Base-by-base conservation (phyloP, 2,888 invertebrate species). In the Troilus luridus region DNA sequence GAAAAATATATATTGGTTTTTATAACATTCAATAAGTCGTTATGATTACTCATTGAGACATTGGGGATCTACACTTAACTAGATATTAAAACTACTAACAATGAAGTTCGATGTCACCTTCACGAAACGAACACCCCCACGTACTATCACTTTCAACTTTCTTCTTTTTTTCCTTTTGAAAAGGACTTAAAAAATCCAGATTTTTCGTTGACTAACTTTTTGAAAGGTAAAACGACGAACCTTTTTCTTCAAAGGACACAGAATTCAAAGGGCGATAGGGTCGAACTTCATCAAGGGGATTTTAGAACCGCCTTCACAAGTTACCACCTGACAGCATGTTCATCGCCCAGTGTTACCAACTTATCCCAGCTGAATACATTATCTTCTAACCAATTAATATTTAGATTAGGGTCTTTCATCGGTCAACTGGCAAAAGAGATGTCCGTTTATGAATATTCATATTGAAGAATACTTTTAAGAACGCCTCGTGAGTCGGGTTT, bases 391-490 rank as follows among this genome's bases (percentile, higher is more conserved):
- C 72, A 41, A 77, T 77, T 77, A 77, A 77, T 77, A 77, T 77
- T 77, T 27, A 77, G 72, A 77, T 77, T 77, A 77, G 41, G 72
- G 17, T 41, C 27, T 77, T 77, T 77, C 72, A 41, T 41, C 72
- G 72, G 72, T 77, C 72, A 77, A 41, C 72, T 41, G 72, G 72
- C 72, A 77, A 77, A 77, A 67, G 41, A 77, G 72, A 77, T 77
- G 27, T 27, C 8, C 72, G 17, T 77, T 24, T 19, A 77, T 77
- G 72, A 77, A 77, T 77, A 77, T 77, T 77, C 72, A 77, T 77
- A 77, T 77, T 77, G 19, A 77, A 41, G 72, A 77, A 77, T 77
- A 77, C 17, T 41, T 77, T 77, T 77, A 77, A 41, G 72, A 41
- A 24, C 24, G 24, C 24, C 21, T 6, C 24, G 12, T 24, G 67